A percentile compares a stretch with the other conserved stretches of the same genome.
These are phyloP conservation scores for Oscheius sp. DNA, from an alignment of 2,888 invertebrate genomes.

Conservation along the genomic window DNA sequence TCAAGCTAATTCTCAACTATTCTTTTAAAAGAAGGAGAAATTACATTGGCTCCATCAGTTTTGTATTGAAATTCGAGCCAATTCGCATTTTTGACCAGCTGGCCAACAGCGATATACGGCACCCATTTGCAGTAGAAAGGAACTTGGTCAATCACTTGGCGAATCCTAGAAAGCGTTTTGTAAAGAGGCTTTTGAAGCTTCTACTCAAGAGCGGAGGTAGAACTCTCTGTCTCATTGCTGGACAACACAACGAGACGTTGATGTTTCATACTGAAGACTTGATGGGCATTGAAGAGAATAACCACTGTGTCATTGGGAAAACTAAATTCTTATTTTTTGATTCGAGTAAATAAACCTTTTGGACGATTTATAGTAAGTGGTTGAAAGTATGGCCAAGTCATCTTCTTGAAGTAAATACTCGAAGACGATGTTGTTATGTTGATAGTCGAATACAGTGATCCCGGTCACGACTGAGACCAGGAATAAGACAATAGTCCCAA, in stretches of 20 bases:
- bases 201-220: background rate
- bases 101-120: slow-evolving; percentile 44
- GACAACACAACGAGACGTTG: slow-evolving; percentile 31
- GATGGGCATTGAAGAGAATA: slow-evolving; percentile 61
- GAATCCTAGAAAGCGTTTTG: slow-evolving; percentile 22
- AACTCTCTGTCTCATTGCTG: slow-evolving; percentile 6
- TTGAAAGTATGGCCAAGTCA: slow-evolving; percentile 45
- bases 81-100: slow-evolving; percentile 35
- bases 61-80: slow-evolving; percentile 1
- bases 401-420: slow-evolving; percentile 46
- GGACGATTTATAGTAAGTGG: slow-evolving; percentile 42
- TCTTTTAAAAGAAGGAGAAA: background rate
- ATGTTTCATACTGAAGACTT: slow-evolving; percentile 53
- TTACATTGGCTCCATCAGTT: background rate
- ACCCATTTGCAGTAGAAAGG: slow-evolving; percentile 58
- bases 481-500: background rate
- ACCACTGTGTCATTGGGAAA: slow-evolving; percentile 59
- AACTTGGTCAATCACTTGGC: slow-evolving; percentile 43
- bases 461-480: slow-evolving; percentile 26
- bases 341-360: slow-evolving; percentile 25
- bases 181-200: background rate
- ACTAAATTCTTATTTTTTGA: slow-evolving; percentile 30
- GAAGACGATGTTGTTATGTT: slow-evolving; percentile 50
- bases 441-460: slow-evolving; percentile 47
- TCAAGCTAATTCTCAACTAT: slow-evolving; percentile 30